These are phyloP conservation scores for Istiophorus platypterus DNA, from an alignment of 2,113 vertebrate species.

Conservation along the genomic window DNA sequence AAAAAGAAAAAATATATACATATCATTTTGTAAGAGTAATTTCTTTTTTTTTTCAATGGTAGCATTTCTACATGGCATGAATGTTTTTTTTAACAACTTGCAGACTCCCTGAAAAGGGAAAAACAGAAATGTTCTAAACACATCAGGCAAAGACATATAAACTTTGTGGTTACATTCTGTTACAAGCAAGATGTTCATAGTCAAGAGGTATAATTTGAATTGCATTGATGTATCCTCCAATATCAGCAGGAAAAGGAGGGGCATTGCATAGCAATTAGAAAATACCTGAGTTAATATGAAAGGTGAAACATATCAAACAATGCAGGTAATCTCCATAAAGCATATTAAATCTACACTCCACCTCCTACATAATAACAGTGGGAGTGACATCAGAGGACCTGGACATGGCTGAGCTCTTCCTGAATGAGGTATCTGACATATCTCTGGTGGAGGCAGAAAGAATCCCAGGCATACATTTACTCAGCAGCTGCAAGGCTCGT, in stretches of 20 bases:
- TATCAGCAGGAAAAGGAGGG: too few species aligned
- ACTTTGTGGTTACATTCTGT: conserved; percentile 17
- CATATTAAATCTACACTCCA: not conserved
- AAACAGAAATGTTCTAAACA: not conserved
- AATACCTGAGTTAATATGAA: too few species aligned
- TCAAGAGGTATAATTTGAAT: not conserved
- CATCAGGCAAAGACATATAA: not conserved
- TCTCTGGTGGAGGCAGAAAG: not conserved
- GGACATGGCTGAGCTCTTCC: conserved; percentile 69
- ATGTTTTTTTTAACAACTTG: not conserved
- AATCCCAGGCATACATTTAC: conserved; percentile 51
- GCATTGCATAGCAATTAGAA: too few species aligned
- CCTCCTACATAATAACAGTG: conserved; percentile 45
- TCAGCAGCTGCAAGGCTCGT: conserved; percentile 61
- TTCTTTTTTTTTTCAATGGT: not conserved
- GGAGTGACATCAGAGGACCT: conserved; percentile 65
- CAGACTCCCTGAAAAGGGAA: not conserved
- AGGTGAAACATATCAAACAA: not conserved
- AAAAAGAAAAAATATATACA: too few species aligned
- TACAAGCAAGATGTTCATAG: not conserved
- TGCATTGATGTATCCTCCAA: too few species aligned
- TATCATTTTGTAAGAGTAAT: not conserved
- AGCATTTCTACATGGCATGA: not conserved
- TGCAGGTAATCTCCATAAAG: not conserved
- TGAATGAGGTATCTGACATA: conserved; percentile 37